A percentile compares a stretch with the other conserved stretches of the same genome.
phyloP scores from a whole-genome alignment of 1,140 invertebrate species.

The Ruditapes philippinarum region DNA sequence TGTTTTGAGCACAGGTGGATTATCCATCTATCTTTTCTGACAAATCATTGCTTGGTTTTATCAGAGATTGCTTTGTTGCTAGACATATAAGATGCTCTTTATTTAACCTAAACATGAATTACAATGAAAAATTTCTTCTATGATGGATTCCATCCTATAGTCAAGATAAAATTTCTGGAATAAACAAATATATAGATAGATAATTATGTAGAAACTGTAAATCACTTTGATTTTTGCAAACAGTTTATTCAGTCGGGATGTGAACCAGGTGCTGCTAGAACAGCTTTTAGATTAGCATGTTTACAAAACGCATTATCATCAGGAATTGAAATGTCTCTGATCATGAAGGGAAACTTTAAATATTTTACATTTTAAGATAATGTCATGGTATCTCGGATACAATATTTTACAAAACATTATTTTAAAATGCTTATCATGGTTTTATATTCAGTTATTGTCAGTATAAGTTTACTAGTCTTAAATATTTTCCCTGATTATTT shows the following conservation, averaged over 20 bases:
- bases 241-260: neutral
- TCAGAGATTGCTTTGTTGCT: conserved; percentile 51
- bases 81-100: conserved; percentile 36
- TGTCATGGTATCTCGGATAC: no score
- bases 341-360: no score
- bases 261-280: no score
- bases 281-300: no score
- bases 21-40: conserved; percentile 58
- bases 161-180: neutral
- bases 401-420: no score
- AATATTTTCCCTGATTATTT: no score
- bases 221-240: neutral
- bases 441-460: no score
- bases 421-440: no score
- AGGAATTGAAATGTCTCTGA: no score
- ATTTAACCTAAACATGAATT: conserved; percentile 60
- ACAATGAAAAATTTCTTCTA: neutral
- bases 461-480: no score
- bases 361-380: no score
- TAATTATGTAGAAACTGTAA: conserved; percentile 5
- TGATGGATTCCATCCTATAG: conserved; percentile 39
- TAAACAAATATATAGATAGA: conserved; percentile 31
- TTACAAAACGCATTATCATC: no score
- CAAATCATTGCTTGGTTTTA: conserved; percentile 49
- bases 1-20: conserved; percentile 55